Conservation (phyloP, 2,113 vertebrate genomes). For the Anser cygnoides region DNA sequence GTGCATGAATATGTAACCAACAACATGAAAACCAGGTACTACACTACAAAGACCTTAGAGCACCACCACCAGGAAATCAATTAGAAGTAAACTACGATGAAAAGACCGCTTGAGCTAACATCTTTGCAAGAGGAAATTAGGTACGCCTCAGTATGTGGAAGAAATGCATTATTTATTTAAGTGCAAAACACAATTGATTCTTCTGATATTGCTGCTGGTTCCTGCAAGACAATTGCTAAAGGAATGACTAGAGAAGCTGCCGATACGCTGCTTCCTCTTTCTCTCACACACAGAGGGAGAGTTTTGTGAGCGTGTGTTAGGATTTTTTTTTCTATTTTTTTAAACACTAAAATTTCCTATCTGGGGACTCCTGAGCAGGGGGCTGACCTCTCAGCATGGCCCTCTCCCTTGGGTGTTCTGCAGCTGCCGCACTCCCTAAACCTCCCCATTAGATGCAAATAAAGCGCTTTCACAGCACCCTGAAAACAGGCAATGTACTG, state of each 20-base stretch:
- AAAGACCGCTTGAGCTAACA: background rate
- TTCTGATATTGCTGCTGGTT: background rate
- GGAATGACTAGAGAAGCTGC: background rate
- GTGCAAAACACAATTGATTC: background rate
- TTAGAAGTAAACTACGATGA: background rate
- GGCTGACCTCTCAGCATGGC: background rate
- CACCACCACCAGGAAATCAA: background rate
- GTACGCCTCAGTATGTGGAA: background rate
- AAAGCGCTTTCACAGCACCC: background rate
- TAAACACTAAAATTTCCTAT: background rate
- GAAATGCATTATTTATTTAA: background rate
- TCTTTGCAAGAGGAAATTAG: background rate
- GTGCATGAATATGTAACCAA: background rate
- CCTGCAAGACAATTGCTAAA: background rate
- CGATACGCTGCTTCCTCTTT: background rate
- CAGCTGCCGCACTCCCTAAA: background rate
- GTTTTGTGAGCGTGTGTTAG: background rate
- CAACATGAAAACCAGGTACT: background rate
- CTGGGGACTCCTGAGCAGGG: background rate
- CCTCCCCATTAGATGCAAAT: rapidly evolving
- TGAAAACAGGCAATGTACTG: background rate
- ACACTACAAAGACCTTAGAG: background rate
- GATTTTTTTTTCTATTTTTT: background rate
- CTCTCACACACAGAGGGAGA: background rate
- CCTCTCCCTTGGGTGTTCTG: background rate